Evolutionary conservation across 2,113 vertebrate genomes (phyloP), one percentile per base, ranked within the genome.

Genomic region (Centropus bengalensis): DNA sequence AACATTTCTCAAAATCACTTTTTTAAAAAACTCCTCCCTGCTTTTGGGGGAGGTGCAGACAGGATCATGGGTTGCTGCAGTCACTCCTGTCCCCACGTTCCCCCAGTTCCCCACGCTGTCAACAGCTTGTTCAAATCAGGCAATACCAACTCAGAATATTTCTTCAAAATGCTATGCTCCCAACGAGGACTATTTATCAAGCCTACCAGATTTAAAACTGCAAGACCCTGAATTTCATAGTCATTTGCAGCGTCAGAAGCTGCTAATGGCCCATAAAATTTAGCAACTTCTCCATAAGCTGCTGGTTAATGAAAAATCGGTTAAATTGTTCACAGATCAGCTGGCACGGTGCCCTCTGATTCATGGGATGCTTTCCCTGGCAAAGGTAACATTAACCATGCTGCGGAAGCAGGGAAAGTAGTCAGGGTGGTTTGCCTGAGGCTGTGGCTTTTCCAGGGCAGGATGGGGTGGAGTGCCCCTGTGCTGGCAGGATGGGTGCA

Each of bases 191-290:
- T 95, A 97, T 97, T 97, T 88, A 96, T 98, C 96, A 98, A 96
- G 64, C 71, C 52, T 95, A 90, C 75, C 93, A 94, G 93, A 95
- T 91, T 93, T 88, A 92, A 79, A 96, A 96, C 86, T 93, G 95
- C 96, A 97, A 96, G 91, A 91, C 82, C 77, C 93, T 93, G 92
- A 93, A 95, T 97, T 96, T 95, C 97, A 96, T 94, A 96, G 92
- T 96, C 93, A 93, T 97, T 97, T 97, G 94, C 93, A 93, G 92
- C 60, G 19, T 97, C 96, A 96, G 94, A 96, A 96, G 83, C 93
- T 95, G 95, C 94, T 98, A 98, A 98, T 97, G 97, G 97, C 67
- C 97, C 97, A 96, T 97, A 97, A 98, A 97, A 97, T 98, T 97
- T 97, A 97, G 96, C 96, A 97, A 97, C 97, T 97, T 97, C 94